A percentile compares a stretch with the other conserved stretches of the same genome.
These are phyloP conservation scores for Monomorium pharaonis DNA, from an alignment of 1,140 invertebrate species.

Conservation along the genomic window DNA sequence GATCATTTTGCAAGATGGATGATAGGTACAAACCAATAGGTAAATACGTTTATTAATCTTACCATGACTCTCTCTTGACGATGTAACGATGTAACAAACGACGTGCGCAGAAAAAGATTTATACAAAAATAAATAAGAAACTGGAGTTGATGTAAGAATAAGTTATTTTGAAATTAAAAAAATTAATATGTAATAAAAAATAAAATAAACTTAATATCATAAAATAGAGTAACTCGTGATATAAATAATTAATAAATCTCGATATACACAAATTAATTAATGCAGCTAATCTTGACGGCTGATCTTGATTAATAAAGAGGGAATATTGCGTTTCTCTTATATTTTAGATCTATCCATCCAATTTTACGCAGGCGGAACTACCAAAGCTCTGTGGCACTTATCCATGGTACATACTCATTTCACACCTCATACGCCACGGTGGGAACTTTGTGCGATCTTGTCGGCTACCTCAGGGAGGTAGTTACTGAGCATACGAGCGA, in stretches of 20 bases:
- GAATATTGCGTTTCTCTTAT: background rate
- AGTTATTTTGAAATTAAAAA: background rate
- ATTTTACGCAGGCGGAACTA: background rate
- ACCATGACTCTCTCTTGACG: background rate
- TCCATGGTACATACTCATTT: background rate
- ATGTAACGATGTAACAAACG: background rate
- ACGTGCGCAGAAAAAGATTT: background rate
- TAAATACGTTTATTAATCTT: slow-evolving; percentile 20
- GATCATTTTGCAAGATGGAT: background rate
- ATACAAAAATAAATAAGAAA: background rate
- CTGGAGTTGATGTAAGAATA: background rate
- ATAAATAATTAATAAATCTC: background rate
- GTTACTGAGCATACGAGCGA: slow-evolving; percentile 34
- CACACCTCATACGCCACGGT: background rate
- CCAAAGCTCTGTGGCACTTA: background rate
- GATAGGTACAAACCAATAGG: background rate
- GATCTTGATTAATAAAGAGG: background rate
- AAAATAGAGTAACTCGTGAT: background rate
- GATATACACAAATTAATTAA: background rate
- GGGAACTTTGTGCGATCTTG: slow-evolving; percentile 11
- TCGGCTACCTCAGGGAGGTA: slow-evolving; percentile 26
- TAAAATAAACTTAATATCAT: too few relatives aligned
- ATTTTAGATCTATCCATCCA: slow-evolving; percentile 8
- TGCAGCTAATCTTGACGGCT: background rate
- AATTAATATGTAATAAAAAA: too few relatives aligned